These are phyloP conservation scores for Nomada flava DNA, from an alignment of 2,888 invertebrate genomes.

Conservation along the genomic window DNA sequence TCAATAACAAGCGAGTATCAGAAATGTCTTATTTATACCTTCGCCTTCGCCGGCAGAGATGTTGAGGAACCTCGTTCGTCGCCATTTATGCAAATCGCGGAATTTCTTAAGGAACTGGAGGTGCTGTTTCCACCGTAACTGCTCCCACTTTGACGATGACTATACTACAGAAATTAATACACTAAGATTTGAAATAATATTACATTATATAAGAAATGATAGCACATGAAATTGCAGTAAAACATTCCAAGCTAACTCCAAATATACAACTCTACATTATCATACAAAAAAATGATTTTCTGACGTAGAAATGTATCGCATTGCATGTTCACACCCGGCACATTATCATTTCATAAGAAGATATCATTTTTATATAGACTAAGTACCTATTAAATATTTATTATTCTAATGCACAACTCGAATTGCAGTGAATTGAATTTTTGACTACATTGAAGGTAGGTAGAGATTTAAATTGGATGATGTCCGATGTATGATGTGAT, in stretches of 20 bases:
- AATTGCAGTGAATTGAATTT: not conserved
- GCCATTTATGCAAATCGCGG: slow-evolving; percentile 69
- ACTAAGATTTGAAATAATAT: not conserved
- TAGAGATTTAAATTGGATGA: not conserved
- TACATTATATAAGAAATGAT: not conserved
- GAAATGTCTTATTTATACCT: slow-evolving; percentile 64
- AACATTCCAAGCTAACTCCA: no score
- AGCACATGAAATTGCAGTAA: no score
- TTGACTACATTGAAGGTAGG: not conserved
- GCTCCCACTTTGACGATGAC: slow-evolving; percentile 61
- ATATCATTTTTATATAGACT: no score
- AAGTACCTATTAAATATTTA: no score
- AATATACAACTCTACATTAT: no score
- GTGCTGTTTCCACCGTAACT: slow-evolving; percentile 57
- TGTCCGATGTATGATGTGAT: not conserved
- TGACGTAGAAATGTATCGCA: no score
- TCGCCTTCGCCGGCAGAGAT: slow-evolving; percentile 71
- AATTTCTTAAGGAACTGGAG: slow-evolving; percentile 71
- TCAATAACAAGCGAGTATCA: not conserved
- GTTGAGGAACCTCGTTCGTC: slow-evolving; percentile 71
- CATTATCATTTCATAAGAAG: no score
- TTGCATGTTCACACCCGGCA: no score
- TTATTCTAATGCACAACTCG: no score
- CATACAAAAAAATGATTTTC: no score
- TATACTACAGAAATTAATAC: slow-evolving; percentile 76